These are phyloP conservation scores for Nansenia antarctica DNA, from an alignment of 2,113 vertebrate genomes.

Conservation along the genomic window DNA sequence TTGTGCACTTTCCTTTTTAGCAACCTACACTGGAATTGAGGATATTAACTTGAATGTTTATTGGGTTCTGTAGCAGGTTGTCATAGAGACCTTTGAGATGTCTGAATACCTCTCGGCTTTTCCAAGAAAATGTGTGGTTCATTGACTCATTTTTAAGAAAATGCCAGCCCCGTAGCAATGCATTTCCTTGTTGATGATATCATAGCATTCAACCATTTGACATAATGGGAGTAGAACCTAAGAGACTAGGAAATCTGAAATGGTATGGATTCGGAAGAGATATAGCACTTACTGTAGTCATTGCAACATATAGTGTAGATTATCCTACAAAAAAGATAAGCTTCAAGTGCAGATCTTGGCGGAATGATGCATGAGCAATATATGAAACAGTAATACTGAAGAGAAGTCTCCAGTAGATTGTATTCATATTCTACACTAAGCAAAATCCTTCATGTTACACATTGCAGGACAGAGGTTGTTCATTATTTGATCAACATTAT, in stretches of 20 bases:
- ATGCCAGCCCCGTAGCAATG: background rate
- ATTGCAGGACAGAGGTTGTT: too few relatives aligned
- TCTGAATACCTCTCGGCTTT: slow-evolving; percentile 38
- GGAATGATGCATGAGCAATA: slow-evolving; percentile 5
- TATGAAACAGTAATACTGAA: background rate
- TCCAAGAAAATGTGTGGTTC: slow-evolving; percentile 31
- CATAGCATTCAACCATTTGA: background rate
- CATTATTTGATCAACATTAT: too few relatives aligned
- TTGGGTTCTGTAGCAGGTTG: slow-evolving; percentile 22
- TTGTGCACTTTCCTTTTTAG: background rate
- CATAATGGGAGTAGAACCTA: background rate
- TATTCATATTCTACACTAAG: background rate
- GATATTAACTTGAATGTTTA: slow-evolving; percentile 12
- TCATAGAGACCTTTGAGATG: slow-evolving; percentile 30
- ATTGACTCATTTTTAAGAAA: slow-evolving; percentile 22
- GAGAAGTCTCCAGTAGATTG: background rate
- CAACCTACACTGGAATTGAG: background rate
- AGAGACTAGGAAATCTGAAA: background rate
- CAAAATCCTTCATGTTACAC: background rate
- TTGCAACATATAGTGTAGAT: slow-evolving; percentile 8
- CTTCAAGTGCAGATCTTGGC: slow-evolving; percentile 5
- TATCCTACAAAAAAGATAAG: slow-evolving; percentile 2
- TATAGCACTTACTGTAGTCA: slow-evolving; percentile 6
- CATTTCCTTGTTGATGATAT: background rate
- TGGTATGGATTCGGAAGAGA: background rate